Evolutionary conservation across 2,113 vertebrate species (phyloP).

Genomic region (Aphelocoma coerulescens): DNA sequence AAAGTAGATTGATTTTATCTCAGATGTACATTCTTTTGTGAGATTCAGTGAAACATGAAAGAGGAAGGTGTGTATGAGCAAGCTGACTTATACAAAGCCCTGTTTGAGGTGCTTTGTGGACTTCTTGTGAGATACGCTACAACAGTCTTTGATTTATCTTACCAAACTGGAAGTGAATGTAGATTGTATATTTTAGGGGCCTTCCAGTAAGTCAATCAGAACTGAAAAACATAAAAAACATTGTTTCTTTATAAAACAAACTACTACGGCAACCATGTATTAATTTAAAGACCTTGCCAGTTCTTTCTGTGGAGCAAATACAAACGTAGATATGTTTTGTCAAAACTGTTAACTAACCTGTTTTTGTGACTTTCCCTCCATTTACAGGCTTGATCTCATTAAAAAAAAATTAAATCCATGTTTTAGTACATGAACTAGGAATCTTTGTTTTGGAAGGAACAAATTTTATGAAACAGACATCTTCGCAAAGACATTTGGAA

Average conservation of each 20-base stretch:
- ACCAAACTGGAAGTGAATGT: not conserved
- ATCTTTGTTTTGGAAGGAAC: not conserved
- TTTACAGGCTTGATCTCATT: not conserved
- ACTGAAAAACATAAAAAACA: not conserved
- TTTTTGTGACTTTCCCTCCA: not conserved
- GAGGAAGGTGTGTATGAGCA: not conserved
- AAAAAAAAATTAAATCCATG: not conserved
- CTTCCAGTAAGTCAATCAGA: not conserved
- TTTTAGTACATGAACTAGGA: not conserved
- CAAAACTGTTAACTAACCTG: not conserved
- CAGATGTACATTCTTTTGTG: not conserved
- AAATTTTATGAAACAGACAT: not conserved
- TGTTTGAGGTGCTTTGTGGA: not conserved
- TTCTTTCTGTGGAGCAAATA: not conserved
- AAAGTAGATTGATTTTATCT: not conserved
- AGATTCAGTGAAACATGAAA: not conserved
- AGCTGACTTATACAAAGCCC: not conserved
- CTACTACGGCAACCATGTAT: not conserved
- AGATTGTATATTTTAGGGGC: not conserved
- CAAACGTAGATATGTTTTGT: not conserved
- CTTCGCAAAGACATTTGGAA: not conserved
- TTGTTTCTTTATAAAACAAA: not conserved
- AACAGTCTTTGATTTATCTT: not conserved
- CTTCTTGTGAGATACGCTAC: not conserved
- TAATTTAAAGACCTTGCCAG: not conserved